These are phyloP conservation scores for Taxidea taxus DNA, from an alignment of 2,113 vertebrate species.

Conservation along the genomic window DNA sequence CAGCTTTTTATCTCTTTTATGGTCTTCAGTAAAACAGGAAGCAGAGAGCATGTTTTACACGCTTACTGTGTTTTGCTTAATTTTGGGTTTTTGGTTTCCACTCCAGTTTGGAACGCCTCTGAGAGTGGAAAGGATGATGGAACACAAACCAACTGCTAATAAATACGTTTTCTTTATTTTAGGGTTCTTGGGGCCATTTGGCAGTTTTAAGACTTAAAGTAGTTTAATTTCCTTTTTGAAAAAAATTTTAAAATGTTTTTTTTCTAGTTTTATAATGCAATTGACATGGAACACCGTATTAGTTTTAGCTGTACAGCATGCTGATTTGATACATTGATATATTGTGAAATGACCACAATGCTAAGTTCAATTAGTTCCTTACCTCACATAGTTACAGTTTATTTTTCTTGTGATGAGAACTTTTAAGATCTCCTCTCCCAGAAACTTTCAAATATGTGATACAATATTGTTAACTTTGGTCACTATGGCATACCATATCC, in stretches of 20 bases:
- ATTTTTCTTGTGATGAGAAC: background rate
- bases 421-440: background rate
- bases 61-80: background rate
- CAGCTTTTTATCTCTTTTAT: background rate
- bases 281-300: background rate
- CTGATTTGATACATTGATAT: background rate
- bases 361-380: background rate
- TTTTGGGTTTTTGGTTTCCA: conserved; percentile 22
- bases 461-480: background rate
- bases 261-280: background rate
- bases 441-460: background rate
- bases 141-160: background rate
- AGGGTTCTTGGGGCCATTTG: background rate
- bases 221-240: background rate
- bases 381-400: background rate
- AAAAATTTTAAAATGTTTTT: background rate
- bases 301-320: background rate
- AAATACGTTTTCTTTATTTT: background rate
- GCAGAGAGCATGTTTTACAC: background rate
- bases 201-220: background rate
- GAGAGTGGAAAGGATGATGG: background rate
- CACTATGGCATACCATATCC: background rate
- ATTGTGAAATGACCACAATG: background rate
- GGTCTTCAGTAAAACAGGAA: background rate
- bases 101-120: background rate